phyloP scores from a whole-genome alignment of 2,888 invertebrate genomes.

The Pasiphila rectangulata region DNA sequence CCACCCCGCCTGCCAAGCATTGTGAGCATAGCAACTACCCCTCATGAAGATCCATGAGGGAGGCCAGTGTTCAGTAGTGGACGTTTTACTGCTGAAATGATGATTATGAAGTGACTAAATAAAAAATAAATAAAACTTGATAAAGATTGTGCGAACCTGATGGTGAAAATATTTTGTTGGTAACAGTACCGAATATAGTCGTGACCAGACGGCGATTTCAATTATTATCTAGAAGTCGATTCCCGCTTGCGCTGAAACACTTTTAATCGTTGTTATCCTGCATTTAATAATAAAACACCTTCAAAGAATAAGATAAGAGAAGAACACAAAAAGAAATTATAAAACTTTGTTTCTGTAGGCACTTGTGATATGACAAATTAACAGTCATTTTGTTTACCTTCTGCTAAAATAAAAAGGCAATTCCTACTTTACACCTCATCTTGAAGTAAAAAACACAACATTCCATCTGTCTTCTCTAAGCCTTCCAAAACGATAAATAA shows the following conservation, averaged over 20 bases:
- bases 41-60: too few species aligned
- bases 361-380: conserved; percentile 44
- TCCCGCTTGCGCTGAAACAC: conserved; percentile 60
- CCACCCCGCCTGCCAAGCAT: too few species aligned
- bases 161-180: conserved; percentile 29
- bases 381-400: conserved; percentile 55
- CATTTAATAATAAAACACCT: conserved; percentile 55
- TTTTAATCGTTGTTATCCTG: conserved; percentile 69
- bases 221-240: conserved; percentile 77
- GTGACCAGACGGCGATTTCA: conserved; percentile 78
- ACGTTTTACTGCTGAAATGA: too few species aligned
- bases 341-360: conserved; percentile 4
- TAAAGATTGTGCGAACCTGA: background rate
- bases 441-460: conserved; percentile 69
- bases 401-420: conserved; percentile 58
- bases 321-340: conserved; percentile 9
- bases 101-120: too few species aligned
- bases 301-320: conserved; percentile 41
- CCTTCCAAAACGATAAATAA: conserved; percentile 79
- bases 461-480: conserved; percentile 77
- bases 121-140: background rate
- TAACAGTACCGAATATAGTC: conserved; percentile 62
- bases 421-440: conserved; percentile 69
- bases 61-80: too few species aligned
- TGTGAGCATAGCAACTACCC: too few species aligned